These are phyloP conservation scores for Hyperoplus lanceolatus DNA, from an alignment of 2,797 vertebrate genomes.

Conservation along the genomic window DNA sequence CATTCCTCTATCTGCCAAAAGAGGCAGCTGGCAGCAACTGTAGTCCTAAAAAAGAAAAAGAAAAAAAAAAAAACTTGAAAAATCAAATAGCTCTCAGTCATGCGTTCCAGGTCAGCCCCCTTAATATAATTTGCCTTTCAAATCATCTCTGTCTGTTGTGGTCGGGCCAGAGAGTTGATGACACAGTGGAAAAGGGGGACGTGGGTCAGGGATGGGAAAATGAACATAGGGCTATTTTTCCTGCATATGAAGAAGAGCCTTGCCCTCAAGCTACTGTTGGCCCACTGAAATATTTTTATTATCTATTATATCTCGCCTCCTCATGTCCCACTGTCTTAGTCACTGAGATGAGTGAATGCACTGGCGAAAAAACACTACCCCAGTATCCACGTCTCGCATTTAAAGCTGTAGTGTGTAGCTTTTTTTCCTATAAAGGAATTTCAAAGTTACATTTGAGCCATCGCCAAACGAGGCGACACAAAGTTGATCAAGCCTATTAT, in stretches of 20 bases:
- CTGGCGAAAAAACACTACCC: slow-evolving; percentile 53
- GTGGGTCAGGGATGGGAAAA: slow-evolving; percentile 53
- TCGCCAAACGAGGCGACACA: no score
- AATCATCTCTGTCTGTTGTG: slow-evolving; percentile 54
- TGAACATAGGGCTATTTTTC: slow-evolving; percentile 45
- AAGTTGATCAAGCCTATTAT: no score
- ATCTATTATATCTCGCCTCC: slow-evolving; percentile 61
- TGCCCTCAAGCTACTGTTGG: slow-evolving; percentile 60
- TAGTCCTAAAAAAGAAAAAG: not conserved
- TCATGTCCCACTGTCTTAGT: slow-evolving; percentile 57
- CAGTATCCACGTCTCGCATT: slow-evolving; percentile 48
- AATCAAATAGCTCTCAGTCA: not conserved
- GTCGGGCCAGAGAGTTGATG: slow-evolving; percentile 55
- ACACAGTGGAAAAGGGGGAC: slow-evolving; percentile 36
- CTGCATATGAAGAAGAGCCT: slow-evolving; percentile 55
- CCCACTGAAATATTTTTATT: slow-evolving; percentile 65
- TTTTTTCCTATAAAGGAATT: no score
- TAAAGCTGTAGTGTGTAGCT: not conserved
- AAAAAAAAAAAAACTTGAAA: slow-evolving; percentile 9
- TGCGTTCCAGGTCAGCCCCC: slow-evolving; percentile 42
- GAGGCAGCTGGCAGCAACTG: not conserved
- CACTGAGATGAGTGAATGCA: slow-evolving; percentile 59
- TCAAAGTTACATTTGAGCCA: no score
- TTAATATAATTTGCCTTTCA: slow-evolving; percentile 75
- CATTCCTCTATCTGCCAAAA: not conserved